Percentiles rank a stretch among this genome's conserved stretches.
These are phyloP conservation scores for Oplegnathus fasciatus DNA, from an alignment of 2,113 vertebrate species.

Conservation along the genomic window DNA sequence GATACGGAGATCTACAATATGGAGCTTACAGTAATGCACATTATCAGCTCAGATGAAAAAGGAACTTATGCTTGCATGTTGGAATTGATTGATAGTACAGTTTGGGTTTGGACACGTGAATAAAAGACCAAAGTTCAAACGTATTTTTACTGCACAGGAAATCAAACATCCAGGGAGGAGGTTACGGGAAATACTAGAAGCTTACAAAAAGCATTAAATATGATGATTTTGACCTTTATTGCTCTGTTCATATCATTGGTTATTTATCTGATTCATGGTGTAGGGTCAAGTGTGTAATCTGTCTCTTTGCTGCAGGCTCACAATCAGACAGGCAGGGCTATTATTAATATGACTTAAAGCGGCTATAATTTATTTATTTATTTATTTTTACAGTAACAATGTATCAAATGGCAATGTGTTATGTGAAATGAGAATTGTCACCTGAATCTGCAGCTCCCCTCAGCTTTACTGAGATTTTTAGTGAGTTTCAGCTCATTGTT, in stretches of 20 bases:
- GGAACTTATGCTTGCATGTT: background rate
- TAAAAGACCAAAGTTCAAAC: background rate
- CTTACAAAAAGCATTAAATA: background rate
- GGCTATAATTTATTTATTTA: no score
- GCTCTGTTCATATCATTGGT: background rate
- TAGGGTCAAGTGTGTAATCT: background rate
- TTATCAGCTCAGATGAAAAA: constrained; percentile 9
- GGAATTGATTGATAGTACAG: constrained; percentile 16
- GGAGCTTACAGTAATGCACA: background rate
- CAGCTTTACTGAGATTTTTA: background rate
- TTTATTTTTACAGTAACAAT: background rate
- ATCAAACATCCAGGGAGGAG: background rate
- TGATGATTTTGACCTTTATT: constrained; percentile 4
- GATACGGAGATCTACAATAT: constrained; percentile 18
- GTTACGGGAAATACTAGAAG: background rate
- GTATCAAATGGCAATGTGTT: background rate
- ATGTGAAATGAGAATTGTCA: background rate
- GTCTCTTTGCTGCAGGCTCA: background rate
- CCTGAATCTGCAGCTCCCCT: background rate
- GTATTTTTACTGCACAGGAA: constrained; percentile 10
- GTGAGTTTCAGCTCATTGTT: background rate
- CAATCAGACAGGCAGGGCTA: background rate
- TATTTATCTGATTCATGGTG: background rate
- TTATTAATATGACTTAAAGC: background rate
- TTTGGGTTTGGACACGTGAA: background rate